Evolutionary conservation across 2,797 vertebrate species (phyloP).

Genomic region (Acipenser ruthenus): DNA sequence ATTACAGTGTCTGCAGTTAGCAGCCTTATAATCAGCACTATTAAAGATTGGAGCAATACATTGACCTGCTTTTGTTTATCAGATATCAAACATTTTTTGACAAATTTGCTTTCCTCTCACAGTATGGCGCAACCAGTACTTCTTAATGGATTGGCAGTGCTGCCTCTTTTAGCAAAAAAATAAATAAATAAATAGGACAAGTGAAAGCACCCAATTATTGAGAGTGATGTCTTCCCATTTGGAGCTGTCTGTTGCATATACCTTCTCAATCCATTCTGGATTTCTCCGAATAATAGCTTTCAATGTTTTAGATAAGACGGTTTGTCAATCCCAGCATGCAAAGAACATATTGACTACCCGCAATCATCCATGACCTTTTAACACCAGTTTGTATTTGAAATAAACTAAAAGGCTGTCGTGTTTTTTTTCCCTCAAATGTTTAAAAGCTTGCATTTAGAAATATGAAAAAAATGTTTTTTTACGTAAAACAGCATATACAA

Average conservation of each 20-base stretch:
- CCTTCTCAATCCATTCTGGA: slow-evolving; percentile 19
- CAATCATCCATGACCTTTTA: slow-evolving; percentile 15
- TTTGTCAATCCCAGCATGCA: slow-evolving; percentile 25
- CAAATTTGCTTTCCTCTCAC: slow-evolving; percentile 73
- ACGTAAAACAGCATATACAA: not conserved
- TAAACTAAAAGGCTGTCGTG: not conserved
- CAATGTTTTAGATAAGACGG: slow-evolving; percentile 13
- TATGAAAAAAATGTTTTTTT: slow-evolving; percentile 5
- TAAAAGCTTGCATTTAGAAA: not conserved
- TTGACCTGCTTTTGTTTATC: slow-evolving; percentile 86
- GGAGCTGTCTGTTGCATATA: slow-evolving; percentile 19
- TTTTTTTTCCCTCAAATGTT: not conserved
- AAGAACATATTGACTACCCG: slow-evolving; percentile 7
- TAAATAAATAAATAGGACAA: slow-evolving; percentile 49
- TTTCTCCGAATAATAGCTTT: slow-evolving; percentile 29
- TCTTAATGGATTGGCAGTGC: slow-evolving; percentile 74
- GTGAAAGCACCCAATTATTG: slow-evolving; percentile 78
- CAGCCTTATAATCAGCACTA: slow-evolving; percentile 91
- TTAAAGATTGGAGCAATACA: slow-evolving; percentile 87
- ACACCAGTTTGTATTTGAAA: slow-evolving; percentile 14
- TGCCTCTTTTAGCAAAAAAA: slow-evolving; percentile 43
- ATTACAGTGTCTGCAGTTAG: slow-evolving; percentile 85
- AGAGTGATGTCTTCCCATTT: slow-evolving; percentile 65
- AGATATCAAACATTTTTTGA: slow-evolving; percentile 78
- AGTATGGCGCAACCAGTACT: slow-evolving; percentile 72